Evolutionary conservation across 2,797 vertebrate species (phyloP).

Genomic region (Nyctibius grandis): DNA sequence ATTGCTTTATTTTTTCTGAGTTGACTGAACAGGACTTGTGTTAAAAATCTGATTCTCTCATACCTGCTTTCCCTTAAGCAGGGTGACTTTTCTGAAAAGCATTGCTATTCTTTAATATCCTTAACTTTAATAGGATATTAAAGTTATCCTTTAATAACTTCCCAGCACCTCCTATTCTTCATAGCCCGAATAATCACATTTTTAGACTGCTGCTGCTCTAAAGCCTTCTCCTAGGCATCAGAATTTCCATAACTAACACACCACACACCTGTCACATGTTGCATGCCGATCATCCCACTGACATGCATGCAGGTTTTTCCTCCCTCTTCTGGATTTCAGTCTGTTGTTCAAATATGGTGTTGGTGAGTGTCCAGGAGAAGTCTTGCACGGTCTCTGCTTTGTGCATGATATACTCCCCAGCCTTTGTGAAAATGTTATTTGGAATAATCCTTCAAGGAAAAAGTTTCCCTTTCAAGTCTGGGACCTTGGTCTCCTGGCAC

Average conservation of each 20-base stretch:
- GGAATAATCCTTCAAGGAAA: background rate
- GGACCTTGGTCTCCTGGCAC: background rate
- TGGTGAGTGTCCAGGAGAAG: background rate
- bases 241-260: background rate
- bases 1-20: background rate
- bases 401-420: background rate
- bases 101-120: background rate
- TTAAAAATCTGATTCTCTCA: background rate
- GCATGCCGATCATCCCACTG: background rate
- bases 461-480: background rate
- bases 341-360: background rate
- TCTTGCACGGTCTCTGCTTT: background rate
- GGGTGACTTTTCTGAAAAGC: background rate
- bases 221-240: background rate
- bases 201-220: background rate
- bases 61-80: background rate
- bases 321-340: background rate
- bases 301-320: background rate
- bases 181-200: background rate
- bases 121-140: no score
- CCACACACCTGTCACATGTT: background rate
- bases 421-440: background rate
- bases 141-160: background rate
- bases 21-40: background rate
- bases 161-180: background rate